These are phyloP conservation scores for Noctua comes DNA, from an alignment of 2,888 invertebrate genomes.

Conservation along the genomic window DNA sequence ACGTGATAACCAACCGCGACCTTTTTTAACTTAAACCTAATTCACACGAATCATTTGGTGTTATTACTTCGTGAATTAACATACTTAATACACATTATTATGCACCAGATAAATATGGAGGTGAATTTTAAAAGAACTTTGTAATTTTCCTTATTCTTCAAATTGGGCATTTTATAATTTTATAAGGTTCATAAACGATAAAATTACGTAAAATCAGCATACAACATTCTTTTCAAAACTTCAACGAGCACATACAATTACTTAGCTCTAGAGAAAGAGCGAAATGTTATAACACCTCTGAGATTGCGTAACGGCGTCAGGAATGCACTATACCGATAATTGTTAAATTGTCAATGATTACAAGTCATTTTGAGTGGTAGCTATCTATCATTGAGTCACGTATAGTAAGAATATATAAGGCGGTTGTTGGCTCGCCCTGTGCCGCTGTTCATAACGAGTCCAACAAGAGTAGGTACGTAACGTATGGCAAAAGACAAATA, in stretches of 20 bases:
- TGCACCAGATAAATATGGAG: constrained; percentile 49
- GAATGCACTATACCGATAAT: constrained; percentile 54
- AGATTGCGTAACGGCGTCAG: constrained; percentile 45
- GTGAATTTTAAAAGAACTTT: constrained; percentile 44
- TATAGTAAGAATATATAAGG: constrained; percentile 38
- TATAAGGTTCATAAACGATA: constrained; percentile 36
- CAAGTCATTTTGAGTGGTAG: constrained; percentile 43
- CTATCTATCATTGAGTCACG: constrained; percentile 52
- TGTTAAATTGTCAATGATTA: constrained; percentile 60
- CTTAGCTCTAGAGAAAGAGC: constrained; percentile 52
- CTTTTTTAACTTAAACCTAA: constrained; percentile 65
- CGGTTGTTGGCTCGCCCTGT: constrained; percentile 30
- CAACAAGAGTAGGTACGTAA: constrained; percentile 47
- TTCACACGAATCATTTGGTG: constrained; percentile 70
- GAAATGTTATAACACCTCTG: constrained; percentile 42
- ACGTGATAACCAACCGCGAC: constrained; percentile 67
- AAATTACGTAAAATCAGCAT: constrained; percentile 56
- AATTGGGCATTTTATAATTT: constrained; percentile 48
- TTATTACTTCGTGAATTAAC: constrained; percentile 65
- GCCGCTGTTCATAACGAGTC: constrained; percentile 52
- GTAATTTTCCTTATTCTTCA: constrained; percentile 53
- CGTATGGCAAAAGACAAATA: constrained; percentile 58
- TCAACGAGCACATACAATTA: constrained; percentile 40
- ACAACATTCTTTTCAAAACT: constrained; percentile 39
- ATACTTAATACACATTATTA: constrained; percentile 61